These are phyloP conservation scores for Trilocha varians DNA, from an alignment of 2,888 invertebrate species.

Conservation along the genomic window DNA sequence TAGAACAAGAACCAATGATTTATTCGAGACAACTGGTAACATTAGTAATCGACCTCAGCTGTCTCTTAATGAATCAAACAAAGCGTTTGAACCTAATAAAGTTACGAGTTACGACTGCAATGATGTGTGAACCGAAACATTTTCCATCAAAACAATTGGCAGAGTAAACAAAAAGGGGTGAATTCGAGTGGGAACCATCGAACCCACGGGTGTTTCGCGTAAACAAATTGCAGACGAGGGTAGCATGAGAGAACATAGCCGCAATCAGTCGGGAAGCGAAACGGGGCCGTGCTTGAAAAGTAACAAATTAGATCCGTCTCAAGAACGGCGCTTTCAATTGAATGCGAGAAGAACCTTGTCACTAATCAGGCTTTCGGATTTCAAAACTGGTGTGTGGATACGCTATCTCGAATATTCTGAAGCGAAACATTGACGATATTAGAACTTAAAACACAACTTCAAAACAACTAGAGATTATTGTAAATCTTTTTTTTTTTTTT, in stretches of 20 bases:
- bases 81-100: no score
- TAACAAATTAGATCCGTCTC: slow-evolving; percentile 67
- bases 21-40: no score
- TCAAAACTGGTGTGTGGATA: slow-evolving; percentile 13
- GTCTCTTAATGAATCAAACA: no score
- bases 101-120: no score
- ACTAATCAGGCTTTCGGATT: slow-evolving; percentile 53
- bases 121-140: slow-evolving; percentile 19
- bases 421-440: no score
- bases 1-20: no score
- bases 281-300: slow-evolving; percentile 56
- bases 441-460: no score
- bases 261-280: slow-evolving; percentile 47
- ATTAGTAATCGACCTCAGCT: no score
- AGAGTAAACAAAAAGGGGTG: slow-evolving; percentile 10
- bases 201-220: slow-evolving; percentile 28
- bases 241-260: slow-evolving; percentile 42
- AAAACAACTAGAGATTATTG: no score
- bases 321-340: slow-evolving; percentile 55
- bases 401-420: no score
- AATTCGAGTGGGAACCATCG: slow-evolving; percentile 20
- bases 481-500: no score
- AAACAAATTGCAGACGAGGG: slow-evolving; percentile 46
- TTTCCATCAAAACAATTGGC: slow-evolving; percentile 10
- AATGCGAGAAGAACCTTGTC: slow-evolving; percentile 42